A percentile compares a stretch with the other conserved stretches of the same genome.
phyloP scores from a whole-genome alignment of 2,797 vertebrate species.

The Rhinella marina region DNA sequence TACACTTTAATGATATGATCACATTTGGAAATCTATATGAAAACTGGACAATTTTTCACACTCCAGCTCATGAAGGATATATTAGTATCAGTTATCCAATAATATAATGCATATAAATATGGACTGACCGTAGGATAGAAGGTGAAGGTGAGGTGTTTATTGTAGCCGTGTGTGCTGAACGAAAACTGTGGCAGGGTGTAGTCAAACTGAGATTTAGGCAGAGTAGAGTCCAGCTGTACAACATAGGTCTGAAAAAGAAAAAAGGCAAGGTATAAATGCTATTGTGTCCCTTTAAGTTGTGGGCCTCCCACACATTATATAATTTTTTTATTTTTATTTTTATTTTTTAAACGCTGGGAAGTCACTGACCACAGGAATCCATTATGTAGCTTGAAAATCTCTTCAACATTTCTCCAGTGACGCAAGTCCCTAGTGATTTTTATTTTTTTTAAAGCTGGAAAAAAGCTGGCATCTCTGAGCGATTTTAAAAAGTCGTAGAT shows the following conservation, averaged over 20 bases:
- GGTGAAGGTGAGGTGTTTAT: conserved; percentile 91
- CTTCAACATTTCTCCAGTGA: too few relatives aligned
- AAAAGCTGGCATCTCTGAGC: too few relatives aligned
- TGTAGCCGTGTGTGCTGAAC: conserved; percentile 90
- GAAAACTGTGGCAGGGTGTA: conserved; percentile 91
- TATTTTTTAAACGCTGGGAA: too few relatives aligned
- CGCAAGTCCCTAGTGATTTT: too few relatives aligned
- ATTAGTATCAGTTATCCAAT: background rate
- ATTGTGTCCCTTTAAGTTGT: too few relatives aligned
- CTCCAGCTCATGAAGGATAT: background rate
- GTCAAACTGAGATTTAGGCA: conserved; percentile 93
- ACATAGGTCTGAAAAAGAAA: conserved; percentile 82
- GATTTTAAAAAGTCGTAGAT: too few relatives aligned
- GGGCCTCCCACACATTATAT: too few relatives aligned
- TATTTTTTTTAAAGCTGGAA: too few relatives aligned
- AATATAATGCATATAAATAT: background rate
- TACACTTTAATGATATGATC: background rate
- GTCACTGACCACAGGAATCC: too few relatives aligned
- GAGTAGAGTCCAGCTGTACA: conserved; percentile 89
- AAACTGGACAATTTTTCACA: background rate
- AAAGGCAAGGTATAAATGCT: background rate
- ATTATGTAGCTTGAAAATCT: too few relatives aligned
- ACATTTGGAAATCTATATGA: background rate
- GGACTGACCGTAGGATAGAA: conserved; percentile 90
- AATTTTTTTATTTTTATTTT: too few relatives aligned